These are phyloP conservation scores for Egretta garzetta DNA, from an alignment of 2,113 vertebrate genomes.

Conservation along the genomic window DNA sequence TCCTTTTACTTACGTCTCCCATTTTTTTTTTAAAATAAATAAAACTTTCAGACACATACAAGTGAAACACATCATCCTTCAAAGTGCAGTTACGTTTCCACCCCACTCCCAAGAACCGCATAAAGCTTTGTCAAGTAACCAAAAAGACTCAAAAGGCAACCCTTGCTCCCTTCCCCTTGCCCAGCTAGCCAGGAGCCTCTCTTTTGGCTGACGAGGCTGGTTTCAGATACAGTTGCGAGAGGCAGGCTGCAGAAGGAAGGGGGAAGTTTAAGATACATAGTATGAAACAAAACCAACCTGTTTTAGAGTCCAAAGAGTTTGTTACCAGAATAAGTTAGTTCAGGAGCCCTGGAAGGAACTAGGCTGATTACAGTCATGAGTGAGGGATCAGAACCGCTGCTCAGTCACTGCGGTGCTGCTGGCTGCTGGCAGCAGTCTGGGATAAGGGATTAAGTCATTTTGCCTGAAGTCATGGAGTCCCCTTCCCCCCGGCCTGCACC, in stretches of 20 bases:
- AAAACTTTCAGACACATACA: conserved; percentile 63
- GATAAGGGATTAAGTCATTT: not conserved
- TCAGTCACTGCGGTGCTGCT: not conserved
- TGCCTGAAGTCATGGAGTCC: not conserved
- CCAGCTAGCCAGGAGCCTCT: not conserved
- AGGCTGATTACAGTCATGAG: not conserved
- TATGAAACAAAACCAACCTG: conserved; percentile 1
- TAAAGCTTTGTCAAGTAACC: conserved; percentile 63
- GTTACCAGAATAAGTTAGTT: not conserved
- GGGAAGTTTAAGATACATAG: not conserved
- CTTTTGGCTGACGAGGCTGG: not conserved
- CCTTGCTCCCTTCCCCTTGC: not conserved
- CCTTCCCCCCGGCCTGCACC: not conserved
- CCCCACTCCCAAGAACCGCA: conserved; percentile 42
- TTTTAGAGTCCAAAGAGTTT: not conserved
- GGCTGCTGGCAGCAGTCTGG: not conserved
- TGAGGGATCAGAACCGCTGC: not conserved
- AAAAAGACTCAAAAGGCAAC: not conserved
- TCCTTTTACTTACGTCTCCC: conserved; percentile 58
- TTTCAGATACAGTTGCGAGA: not conserved
- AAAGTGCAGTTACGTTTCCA: conserved; percentile 61
- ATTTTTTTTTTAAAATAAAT: conserved; percentile 67
- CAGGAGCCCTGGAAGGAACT: not conserved
- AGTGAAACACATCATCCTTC: conserved; percentile 41
- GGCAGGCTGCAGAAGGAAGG: not conserved